These are phyloP conservation scores for Myzus persicae DNA, from an alignment of 1,140 invertebrate species.

Conservation along the genomic window DNA sequence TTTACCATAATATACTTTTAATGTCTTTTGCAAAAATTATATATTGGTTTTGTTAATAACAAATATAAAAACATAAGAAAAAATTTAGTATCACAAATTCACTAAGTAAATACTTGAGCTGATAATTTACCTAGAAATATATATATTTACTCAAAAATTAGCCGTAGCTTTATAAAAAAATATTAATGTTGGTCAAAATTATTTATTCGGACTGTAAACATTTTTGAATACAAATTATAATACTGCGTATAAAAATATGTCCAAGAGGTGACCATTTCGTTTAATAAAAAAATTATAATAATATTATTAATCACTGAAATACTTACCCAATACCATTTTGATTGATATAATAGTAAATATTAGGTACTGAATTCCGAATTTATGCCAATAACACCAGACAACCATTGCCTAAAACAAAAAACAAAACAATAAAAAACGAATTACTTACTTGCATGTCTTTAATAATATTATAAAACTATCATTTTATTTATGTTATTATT, in stretches of 20 bases:
- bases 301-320: background rate
- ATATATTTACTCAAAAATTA: background rate
- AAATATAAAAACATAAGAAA: background rate
- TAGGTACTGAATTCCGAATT: conserved; percentile 13
- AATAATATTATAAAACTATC: background rate
- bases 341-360: background rate
- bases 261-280: background rate
- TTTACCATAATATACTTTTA: no score
- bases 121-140: background rate
- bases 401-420: background rate
- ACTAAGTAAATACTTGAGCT: background rate
- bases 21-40: no score
- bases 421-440: background rate
- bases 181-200: no score
- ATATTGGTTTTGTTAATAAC: background rate
- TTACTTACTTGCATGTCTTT: background rate
- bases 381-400: background rate
- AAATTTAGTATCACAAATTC: background rate
- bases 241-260: background rate
- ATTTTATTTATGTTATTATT: background rate
- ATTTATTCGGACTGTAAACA: background rate
- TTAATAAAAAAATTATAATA: background rate
- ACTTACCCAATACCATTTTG: conserved; percentile 35
- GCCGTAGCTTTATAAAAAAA: no score
- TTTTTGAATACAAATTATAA: background rate